A percentile compares a stretch with the other conserved stretches of the same genome.
Conservation (phyloP, 2,888 invertebrate species). For the Pseudanteris insignis region DNA sequence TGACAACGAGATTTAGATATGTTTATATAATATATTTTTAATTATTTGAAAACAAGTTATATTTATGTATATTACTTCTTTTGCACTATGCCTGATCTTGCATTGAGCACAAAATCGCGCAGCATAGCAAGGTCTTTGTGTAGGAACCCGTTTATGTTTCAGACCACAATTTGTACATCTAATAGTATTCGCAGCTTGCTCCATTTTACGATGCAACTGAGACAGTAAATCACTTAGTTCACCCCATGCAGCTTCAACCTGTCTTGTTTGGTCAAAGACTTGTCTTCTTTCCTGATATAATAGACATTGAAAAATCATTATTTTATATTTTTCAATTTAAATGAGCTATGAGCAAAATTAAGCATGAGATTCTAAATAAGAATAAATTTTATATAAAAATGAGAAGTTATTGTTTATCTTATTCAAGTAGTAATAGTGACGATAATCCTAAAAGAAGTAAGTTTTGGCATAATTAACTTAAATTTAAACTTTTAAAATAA, state of each 20-base stretch:
- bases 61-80: slow-evolving; percentile 72
- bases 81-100: slow-evolving; percentile 88
- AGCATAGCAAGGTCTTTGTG: slow-evolving; percentile 89
- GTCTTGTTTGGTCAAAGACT: slow-evolving; percentile 77
- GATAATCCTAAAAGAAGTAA: too few species aligned
- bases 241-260: slow-evolving; percentile 87
- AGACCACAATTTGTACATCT: slow-evolving; percentile 93
- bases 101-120: slow-evolving; percentile 91
- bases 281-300: slow-evolving; percentile 75
- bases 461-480: too few species aligned
- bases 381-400: too few species aligned
- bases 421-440: too few species aligned
- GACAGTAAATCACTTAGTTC: slow-evolving; percentile 87
- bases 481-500: too few species aligned
- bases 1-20: too few species aligned
- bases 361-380: too few species aligned
- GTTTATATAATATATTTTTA: too few species aligned
- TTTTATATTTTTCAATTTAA: too few species aligned
- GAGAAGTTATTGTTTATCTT: too few species aligned
- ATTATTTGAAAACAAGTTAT: not conserved
- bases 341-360: too few species aligned
- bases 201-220: slow-evolving; percentile 92
- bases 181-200: slow-evolving; percentile 93
- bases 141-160: slow-evolving; percentile 86
- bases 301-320: not conserved